These are phyloP conservation scores for Heliocidaris erythrogramma DNA, from an alignment of 35 echinoderm and acorn worm genomes.

Conservation along the genomic window DNA sequence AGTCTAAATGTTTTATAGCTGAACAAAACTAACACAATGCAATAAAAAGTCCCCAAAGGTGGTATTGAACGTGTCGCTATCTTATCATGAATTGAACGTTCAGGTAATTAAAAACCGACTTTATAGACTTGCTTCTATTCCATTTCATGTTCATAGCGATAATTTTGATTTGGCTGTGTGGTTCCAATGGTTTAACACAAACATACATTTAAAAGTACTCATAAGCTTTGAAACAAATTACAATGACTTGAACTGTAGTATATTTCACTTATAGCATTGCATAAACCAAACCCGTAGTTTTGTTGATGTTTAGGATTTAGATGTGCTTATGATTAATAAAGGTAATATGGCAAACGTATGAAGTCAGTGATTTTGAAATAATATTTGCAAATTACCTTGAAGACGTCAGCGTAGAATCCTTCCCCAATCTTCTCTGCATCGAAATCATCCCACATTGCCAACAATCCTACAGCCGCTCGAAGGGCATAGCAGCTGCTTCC, in stretches of 20 bases:
- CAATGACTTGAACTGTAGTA: not conserved
- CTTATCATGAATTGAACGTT: not conserved
- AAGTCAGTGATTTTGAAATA: not conserved
- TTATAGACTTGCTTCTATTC: not conserved
- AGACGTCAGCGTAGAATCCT: slow-evolving; percentile 75
- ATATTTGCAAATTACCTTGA: slow-evolving; percentile 58
- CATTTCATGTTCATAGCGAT: not conserved
- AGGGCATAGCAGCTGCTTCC: slow-evolving; percentile 82
- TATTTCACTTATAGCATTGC: no score
- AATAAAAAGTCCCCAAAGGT: not conserved
- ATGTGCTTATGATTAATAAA: no score
- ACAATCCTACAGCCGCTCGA: slow-evolving; percentile 58
- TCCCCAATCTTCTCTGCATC: slow-evolving; percentile 80
- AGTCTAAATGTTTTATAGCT: no score
- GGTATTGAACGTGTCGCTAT: not conserved
- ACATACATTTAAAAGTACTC: not conserved
- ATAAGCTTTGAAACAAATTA: not conserved
- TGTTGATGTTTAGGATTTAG: no score
- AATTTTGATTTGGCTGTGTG: not conserved
- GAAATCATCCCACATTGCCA: slow-evolving; percentile 80
- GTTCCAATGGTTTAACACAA: not conserved
- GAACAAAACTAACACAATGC: not conserved
- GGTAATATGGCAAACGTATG: no score
- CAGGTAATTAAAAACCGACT: not conserved
- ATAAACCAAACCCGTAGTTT: no score